Conservation (phyloP, 2,797 vertebrate genomes). For the Molothrus ater region DNA sequence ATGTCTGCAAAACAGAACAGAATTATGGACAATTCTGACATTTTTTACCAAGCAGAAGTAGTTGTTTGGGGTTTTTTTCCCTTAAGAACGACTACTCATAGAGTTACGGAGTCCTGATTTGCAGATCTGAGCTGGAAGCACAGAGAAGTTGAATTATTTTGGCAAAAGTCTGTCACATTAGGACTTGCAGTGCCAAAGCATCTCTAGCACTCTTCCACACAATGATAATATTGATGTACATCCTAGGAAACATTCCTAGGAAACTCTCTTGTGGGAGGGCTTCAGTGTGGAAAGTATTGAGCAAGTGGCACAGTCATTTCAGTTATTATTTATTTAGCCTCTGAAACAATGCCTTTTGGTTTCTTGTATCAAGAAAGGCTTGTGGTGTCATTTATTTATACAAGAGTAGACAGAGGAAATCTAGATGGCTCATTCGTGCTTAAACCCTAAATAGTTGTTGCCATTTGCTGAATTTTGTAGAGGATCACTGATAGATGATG, state of each 20-base stretch:
- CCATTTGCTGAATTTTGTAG: not conserved
- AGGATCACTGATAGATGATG: not conserved
- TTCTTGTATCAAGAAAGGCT: constrained; percentile 8
- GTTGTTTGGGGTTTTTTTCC: not conserved
- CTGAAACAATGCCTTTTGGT: not conserved
- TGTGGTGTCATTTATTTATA: not conserved
- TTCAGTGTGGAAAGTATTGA: not conserved
- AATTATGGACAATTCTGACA: not conserved
- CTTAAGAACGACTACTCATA: not conserved
- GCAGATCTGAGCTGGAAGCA: not conserved
- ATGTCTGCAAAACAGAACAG: constrained; percentile 6
- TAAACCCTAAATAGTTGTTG: not conserved
- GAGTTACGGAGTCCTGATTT: not conserved
- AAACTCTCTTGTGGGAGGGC: not conserved
- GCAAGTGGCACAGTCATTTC: not conserved
- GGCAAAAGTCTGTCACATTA: not conserved
- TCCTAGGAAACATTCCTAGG: not conserved
- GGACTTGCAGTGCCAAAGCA: not conserved
- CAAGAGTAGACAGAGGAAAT: not conserved
- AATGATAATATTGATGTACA: not conserved
- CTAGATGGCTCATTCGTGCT: not conserved
- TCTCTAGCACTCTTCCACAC: not conserved
- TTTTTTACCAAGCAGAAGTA: not conserved
- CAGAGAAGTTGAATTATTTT: not conserved
- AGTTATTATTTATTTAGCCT: constrained; percentile 16